Evolutionary conservation across 1,140 invertebrate species (phyloP), one percentile per base, ranked within the genome.

Genomic region (Sitophilus oryzae): DNA sequence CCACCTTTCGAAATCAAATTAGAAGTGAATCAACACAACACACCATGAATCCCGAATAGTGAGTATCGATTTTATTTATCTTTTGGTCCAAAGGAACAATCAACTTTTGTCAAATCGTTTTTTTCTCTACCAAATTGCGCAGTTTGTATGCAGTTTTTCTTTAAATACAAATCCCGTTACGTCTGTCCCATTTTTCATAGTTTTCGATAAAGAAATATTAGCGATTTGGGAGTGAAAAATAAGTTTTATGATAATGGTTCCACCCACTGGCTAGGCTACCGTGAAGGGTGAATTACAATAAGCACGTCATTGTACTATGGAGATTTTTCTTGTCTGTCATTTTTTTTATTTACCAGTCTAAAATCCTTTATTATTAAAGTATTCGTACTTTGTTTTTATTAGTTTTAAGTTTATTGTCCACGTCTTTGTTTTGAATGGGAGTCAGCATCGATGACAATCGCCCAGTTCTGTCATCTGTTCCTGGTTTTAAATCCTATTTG

Each of bases 41-140:
- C 60, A 60, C 30, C 19, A 71, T 71, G 70, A 69, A 71, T 70
- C 70, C 70, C 3, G 70, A 71, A 63, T 71, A 71, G 70, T 71
- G 56, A 71, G 70, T 71, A 70, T 70, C 62, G 67, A 69, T 70
- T 69, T 37, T 63, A 47, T 60, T 58, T 59, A 56, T 44, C 44
- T 35, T 55, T 66, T 63, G n/a, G n/a, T 61, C 45, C 37, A 56
- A 47, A 23, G 18, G 11, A 52, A 30, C n/a, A n/a, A n/a, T n/a
- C n/a, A 30, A 30, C 10, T 56, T 50, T 58, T 55, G 56, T 60
- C 56, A 55, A 55, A 50, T 38, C 47, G 34, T 21, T 48, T 48
- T 44, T 59, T 61, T 62, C 50, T 51, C 38, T 51, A 42, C 36
- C 52, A 51, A 56, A 55, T 56, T 62, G 61, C 61, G 61, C 59